Base-by-base conservation (phyloP, 2,888 invertebrate species). In the Notodonta ziczac region DNA sequence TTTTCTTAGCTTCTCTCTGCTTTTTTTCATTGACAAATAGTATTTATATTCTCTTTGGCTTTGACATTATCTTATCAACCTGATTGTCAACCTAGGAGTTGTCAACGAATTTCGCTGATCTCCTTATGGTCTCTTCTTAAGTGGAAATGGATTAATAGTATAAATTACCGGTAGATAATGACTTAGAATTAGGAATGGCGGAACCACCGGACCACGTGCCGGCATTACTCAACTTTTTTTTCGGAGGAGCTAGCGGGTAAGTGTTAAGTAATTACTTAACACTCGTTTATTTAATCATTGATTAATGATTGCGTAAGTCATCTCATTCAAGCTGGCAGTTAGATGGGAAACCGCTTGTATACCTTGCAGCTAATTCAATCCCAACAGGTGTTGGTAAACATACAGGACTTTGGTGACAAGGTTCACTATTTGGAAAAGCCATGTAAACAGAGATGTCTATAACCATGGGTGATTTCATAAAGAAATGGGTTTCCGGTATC, bases 171-270 rank as follows among this genome's bases (percentile, higher is more conserved):
- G n/a, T 50, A 14, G 16, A 50, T 10, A 8, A 9, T 16, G 13
- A 16, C 24, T 52, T 16, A 52, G 32, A 52, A 5, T 32, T 54
- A 12, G 67, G 57, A 66, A 80, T 79, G 79, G 67, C 66, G 1
- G 76, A 81, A 13, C 57, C 60, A n/a, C 67, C 69, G 0, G 79
- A 81, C 44, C 70, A 63, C 0, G 78, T 88, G 4, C 53, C 53
- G 9, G 53, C 13, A 39, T 35, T 10, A 13, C 35, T 39, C 32
- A 53, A 53, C 53, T 53, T 53, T 13, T 12, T 53, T 0, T 32
- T 35, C 35, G 53, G 53, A 32, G 53, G 53, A 24, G 24, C 12
- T n/a, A 59, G 59, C 44, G 59, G 59, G 59, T 59, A 55, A 54
- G 59, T 24, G 24, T 24, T 24, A 24, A 24, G 24, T 24, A 24